phyloP scores from a whole-genome alignment of 2,113 vertebrate genomes.

The Apistogramma diplotaenia region DNA sequence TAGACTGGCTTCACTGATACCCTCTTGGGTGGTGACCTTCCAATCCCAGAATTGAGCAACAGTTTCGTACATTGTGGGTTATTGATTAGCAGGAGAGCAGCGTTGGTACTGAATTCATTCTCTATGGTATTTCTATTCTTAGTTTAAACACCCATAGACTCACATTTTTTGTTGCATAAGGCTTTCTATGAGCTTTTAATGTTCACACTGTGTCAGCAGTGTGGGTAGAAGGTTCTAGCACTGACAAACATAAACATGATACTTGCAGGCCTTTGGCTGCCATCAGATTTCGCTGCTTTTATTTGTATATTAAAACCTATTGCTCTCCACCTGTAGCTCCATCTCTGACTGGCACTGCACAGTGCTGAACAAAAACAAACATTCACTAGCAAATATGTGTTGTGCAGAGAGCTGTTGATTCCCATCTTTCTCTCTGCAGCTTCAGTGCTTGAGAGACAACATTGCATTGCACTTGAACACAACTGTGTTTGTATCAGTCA shows the following conservation, averaged over 20 bases:
- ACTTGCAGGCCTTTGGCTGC: neutral
- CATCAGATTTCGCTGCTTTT: conserved; percentile 2
- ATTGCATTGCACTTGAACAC: neutral
- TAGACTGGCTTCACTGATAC: neutral
- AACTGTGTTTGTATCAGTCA: neutral
- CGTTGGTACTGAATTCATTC: neutral
- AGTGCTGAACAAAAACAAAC: neutral
- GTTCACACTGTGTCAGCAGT: neutral
- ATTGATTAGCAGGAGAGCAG: neutral
- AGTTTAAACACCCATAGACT: neutral
- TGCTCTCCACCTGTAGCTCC: neutral
- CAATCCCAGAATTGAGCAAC: neutral
- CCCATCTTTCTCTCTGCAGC: neutral
- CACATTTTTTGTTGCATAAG: neutral
- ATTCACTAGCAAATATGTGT: neutral
- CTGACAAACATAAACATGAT: neutral
- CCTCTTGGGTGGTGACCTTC: neutral
- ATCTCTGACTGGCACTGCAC: neutral
- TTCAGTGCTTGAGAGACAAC: neutral
- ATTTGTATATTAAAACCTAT: neutral
- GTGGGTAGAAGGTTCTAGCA: neutral
- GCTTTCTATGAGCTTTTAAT: neutral
- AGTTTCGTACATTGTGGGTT: neutral
- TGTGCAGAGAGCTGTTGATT: neutral
- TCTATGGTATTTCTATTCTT: neutral